These are phyloP conservation scores for Mormyrus lacerda DNA, from an alignment of 2,113 vertebrate species.

Conservation along the genomic window DNA sequence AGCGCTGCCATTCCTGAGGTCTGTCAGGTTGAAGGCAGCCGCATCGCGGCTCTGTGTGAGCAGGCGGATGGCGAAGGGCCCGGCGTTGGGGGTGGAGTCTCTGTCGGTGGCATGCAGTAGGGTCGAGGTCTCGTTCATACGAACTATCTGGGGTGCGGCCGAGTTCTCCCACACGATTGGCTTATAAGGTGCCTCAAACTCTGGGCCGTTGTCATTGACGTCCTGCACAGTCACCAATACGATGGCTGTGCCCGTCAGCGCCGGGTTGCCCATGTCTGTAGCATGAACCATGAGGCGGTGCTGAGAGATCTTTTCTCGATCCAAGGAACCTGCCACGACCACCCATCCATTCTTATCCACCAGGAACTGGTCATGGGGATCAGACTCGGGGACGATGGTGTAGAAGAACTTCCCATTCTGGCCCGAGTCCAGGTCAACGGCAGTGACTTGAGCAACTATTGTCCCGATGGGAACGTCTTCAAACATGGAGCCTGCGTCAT, in stretches of 20 bases:
- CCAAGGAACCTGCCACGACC: constrained; percentile 62
- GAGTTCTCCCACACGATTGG: constrained; percentile 80
- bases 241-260: constrained; percentile 68
- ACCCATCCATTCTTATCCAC: constrained; percentile 72
- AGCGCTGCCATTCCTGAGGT: constrained; percentile 73
- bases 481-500: constrained; percentile 62
- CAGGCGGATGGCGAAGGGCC: constrained; percentile 70
- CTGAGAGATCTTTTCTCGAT: constrained; percentile 65
- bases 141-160: constrained; percentile 60
- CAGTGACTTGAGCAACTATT: constrained; percentile 73
- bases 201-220: constrained; percentile 77
- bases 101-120: constrained; percentile 67
- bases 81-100: constrained; percentile 65
- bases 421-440: constrained; percentile 74
- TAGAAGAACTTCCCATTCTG: constrained; percentile 73
- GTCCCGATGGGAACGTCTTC: constrained; percentile 71
- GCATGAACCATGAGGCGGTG: constrained; percentile 71
- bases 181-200: constrained; percentile 70
- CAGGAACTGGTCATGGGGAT: constrained; percentile 67
- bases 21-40: constrained; percentile 67
- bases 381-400: constrained; percentile 64
- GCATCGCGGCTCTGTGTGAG: constrained; percentile 49
- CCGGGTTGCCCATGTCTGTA: constrained; percentile 64
- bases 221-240: constrained; percentile 68
- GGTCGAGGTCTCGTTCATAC: constrained; percentile 69